phyloP scores from a whole-genome alignment of 2,113 vertebrate species.

The Sorex fumeus region DNA sequence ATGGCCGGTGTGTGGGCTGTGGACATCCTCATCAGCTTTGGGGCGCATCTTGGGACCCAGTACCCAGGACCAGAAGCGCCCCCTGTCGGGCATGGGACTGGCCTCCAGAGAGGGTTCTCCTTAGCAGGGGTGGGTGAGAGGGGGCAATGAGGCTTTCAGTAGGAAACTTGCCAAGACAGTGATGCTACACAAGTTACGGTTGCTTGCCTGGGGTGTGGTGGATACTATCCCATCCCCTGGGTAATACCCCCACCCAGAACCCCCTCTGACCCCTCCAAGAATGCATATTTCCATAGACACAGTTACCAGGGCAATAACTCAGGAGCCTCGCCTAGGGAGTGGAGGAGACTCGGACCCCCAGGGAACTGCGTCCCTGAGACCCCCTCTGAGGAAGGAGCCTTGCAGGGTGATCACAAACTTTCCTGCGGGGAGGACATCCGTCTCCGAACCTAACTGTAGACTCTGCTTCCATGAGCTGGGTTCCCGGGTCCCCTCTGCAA shows the following conservation, averaged over 20 bases:
- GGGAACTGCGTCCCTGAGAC: neutral
- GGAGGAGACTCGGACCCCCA: neutral
- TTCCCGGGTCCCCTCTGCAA: slow-evolving; percentile 44
- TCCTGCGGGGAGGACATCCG: neutral
- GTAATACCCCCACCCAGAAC: too few relatives aligned
- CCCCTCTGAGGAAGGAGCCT: slow-evolving; percentile 6
- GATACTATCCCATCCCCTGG: too few relatives aligned
- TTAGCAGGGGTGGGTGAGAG: neutral
- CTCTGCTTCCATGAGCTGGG: slow-evolving; percentile 25
- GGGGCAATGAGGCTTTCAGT: neutral
- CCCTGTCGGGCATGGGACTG: neutral
- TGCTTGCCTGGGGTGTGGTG: too few relatives aligned
- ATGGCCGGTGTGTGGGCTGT: neutral
- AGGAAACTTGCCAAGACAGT: neutral
- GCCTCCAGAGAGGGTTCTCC: neutral
- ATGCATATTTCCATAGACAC: neutral
- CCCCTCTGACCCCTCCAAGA: too few relatives aligned
- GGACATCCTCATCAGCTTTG: neutral
- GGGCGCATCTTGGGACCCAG: neutral
- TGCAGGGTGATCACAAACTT: neutral
- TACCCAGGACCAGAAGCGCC: neutral
- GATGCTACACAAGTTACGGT: too few relatives aligned
- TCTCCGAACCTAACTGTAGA: slow-evolving; percentile 1
- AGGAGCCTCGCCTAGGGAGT: neutral
- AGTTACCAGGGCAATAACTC: neutral